Evolutionary conservation across 2,797 vertebrate species (phyloP).

Genomic region (Tinamus major): DNA sequence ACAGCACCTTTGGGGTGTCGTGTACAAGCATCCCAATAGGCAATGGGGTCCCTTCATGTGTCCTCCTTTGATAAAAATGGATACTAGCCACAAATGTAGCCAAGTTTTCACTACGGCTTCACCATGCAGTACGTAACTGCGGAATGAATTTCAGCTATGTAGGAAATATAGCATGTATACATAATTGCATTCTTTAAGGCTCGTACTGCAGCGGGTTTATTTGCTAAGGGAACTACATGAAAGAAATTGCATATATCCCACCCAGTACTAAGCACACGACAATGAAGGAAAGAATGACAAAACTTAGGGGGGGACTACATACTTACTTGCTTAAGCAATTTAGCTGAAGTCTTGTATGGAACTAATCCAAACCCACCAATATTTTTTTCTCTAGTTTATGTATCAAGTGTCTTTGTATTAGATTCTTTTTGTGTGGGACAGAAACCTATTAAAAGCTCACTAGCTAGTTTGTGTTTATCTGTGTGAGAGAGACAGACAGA

Average conservation of each 20-base stretch:
- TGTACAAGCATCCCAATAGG: background rate
- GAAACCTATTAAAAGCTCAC: background rate
- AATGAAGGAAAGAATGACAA: background rate
- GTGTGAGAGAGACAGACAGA: background rate
- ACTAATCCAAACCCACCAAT: background rate
- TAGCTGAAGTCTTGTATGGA: background rate
- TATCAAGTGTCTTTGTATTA: background rate
- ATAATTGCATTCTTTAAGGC: background rate
- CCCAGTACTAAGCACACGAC: background rate
- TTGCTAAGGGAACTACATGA: background rate
- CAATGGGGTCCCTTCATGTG: background rate
- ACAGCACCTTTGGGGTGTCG: background rate
- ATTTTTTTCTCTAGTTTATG: background rate
- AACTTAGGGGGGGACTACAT: background rate
- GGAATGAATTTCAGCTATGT: background rate
- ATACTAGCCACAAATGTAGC: constrained; percentile 4
- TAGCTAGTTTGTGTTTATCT: background rate
- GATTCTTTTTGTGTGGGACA: background rate
- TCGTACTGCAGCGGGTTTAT: background rate
- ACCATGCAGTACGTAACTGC: background rate
- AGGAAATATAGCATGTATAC: background rate
- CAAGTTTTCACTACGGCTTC: background rate
- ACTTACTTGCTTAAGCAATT: background rate
- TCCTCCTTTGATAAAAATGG: background rate
- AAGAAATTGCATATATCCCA: background rate